Percentiles rank a stretch among this genome's conserved stretches.
Evolutionary conservation across 2,113 vertebrate species (phyloP).

Genomic region (Microtus ochrogaster): DNA sequence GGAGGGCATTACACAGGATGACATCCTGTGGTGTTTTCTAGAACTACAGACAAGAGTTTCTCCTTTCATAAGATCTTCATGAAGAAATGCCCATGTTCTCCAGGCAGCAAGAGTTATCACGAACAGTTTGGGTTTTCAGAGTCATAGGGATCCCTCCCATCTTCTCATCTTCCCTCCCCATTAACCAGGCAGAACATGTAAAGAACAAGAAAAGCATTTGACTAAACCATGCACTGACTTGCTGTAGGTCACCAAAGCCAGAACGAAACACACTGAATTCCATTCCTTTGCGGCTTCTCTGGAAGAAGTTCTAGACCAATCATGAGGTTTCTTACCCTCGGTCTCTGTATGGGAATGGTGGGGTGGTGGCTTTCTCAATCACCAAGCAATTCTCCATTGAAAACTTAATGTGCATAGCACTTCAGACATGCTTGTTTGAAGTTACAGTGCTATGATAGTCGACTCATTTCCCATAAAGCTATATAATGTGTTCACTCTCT

Average conservation of each 20-base stretch:
- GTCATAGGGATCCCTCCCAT: not conserved
- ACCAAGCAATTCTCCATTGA: not conserved
- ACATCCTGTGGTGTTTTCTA: slow-evolving; percentile 17
- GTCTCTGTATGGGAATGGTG: not conserved
- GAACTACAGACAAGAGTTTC: not conserved
- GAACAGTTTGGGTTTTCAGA: not conserved
- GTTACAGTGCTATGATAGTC: not conserved
- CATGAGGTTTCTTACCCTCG: not conserved
- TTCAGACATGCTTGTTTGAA: not conserved
- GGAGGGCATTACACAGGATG: not conserved
- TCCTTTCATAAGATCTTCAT: not conserved
- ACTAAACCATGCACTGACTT: not conserved
- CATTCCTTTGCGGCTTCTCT: not conserved
- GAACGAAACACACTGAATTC: too few relatives aligned
- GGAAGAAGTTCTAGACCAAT: not conserved
- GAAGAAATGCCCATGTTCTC: not conserved
- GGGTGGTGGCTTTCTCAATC: not conserved
- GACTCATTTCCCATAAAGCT: not conserved
- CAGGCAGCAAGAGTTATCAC: not conserved
- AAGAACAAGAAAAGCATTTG: not conserved
- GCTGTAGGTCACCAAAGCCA: not conserved
- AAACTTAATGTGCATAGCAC: not conserved
- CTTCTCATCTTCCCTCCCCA: not conserved
- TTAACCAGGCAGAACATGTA: fast-evolving
- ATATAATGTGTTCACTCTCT: not conserved